phyloP scores from a whole-genome alignment of 53 echinoderm and acorn worm genomes.

The Holothuria leucospilota region DNA sequence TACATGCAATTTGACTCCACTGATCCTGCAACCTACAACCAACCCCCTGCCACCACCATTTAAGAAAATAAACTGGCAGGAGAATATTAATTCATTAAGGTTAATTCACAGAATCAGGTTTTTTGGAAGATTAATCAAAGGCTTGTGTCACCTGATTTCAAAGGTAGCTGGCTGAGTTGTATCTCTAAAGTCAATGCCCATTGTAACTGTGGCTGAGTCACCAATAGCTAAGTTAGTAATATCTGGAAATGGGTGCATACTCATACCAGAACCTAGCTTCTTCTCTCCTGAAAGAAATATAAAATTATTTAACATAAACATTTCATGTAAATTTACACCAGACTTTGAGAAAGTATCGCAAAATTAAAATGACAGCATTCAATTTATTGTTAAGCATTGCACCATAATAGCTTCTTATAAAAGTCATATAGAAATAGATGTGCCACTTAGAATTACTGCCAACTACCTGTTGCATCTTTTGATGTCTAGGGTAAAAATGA shows the following conservation, averaged over 20 bases:
- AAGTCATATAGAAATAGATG: no score
- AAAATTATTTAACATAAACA: not conserved
- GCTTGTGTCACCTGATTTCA: constrained; percentile 85
- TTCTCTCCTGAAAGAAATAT: constrained; percentile 73
- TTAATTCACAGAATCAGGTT: not conserved
- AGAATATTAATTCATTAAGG: no score
- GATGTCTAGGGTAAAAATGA: no score
- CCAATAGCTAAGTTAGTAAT: constrained; percentile 79
- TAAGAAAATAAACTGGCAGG: no score
- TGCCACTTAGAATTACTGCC: no score
- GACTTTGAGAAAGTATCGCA: not conserved
- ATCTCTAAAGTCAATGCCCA: constrained; percentile 96
- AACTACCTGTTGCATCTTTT: no score
- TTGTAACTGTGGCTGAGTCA: constrained; percentile 73
- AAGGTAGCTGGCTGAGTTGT: constrained; percentile 96
- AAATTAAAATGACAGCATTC: no score
- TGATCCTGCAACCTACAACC: no score
- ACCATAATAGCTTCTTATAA: no score
- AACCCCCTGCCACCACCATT: no score
- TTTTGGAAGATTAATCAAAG: not conserved
- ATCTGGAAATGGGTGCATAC: constrained; percentile 84
- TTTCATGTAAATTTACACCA: not conserved
- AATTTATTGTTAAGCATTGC: not conserved
- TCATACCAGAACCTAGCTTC: constrained; percentile 92
- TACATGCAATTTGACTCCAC: no score